Conservation (phyloP, 2,797 vertebrate genomes). For the Dendrocincla fuliginosa region DNA sequence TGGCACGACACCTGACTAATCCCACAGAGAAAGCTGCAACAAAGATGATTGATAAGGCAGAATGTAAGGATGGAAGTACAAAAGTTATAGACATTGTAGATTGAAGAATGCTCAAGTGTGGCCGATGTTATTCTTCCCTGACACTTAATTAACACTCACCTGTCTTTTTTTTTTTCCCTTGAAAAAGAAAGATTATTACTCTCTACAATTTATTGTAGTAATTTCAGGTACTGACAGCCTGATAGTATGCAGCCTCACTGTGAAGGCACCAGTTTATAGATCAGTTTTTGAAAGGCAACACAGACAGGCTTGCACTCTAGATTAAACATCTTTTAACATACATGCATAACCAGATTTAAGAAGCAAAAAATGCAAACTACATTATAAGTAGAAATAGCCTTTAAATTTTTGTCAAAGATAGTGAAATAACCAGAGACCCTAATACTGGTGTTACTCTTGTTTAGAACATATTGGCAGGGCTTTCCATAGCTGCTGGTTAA, state of each 20-base stretch:
- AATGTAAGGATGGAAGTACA: neutral
- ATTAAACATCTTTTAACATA: neutral
- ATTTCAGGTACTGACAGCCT: neutral
- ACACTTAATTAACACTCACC: neutral
- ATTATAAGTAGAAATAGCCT: neutral
- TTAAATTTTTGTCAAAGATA: neutral
- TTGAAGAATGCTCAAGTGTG: neutral
- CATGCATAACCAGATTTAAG: neutral
- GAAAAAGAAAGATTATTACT: neutral
- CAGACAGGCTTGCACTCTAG: neutral
- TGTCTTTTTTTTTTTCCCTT: neutral
- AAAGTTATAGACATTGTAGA: neutral
- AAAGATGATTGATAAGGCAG: neutral
- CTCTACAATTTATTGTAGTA: neutral
- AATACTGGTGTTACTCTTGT: neutral
- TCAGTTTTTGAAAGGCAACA: neutral
- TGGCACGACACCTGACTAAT: neutral
- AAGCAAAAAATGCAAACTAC: neutral
- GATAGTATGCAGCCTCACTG: accelerated
- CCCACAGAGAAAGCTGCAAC: neutral
- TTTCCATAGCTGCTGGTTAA: neutral
- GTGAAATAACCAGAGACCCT: neutral
- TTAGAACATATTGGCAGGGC: neutral
- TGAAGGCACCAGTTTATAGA: neutral
- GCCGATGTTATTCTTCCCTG: neutral